These are phyloP conservation scores for Semnornis frantzii DNA, from an alignment of 2,113 vertebrate genomes.

Conservation along the genomic window DNA sequence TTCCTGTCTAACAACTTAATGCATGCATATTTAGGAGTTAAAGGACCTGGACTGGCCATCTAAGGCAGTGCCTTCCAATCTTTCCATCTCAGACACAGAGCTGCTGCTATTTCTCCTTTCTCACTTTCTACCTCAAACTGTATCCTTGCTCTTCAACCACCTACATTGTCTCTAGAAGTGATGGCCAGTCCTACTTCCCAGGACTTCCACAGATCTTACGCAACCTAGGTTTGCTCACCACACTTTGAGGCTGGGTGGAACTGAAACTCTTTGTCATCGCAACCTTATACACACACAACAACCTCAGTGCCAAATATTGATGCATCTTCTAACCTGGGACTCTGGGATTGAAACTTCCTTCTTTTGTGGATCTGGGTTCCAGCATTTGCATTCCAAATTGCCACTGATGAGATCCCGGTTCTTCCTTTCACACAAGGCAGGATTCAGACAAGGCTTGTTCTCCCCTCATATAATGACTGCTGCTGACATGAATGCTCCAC, in stretches of 20 bases:
- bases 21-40: background rate
- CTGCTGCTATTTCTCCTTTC: background rate
- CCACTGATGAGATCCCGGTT: background rate
- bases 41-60: background rate
- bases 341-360: background rate
- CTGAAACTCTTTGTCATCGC: background rate
- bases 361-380: background rate
- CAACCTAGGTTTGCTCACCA: background rate
- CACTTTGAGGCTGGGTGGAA: background rate
- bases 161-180: rapidly evolving
- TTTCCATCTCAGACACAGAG: background rate
- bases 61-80: background rate
- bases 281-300: background rate
- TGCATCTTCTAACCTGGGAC: background rate
- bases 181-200: background rate
- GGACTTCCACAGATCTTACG: background rate
- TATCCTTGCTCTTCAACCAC: background rate
- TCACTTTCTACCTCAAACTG: background rate
- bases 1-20: background rate
- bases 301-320: background rate
- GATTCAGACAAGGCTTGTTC: background rate
- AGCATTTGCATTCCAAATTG: background rate
- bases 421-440: background rate
- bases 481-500: rapidly evolving
- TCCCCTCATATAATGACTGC: background rate